Conservation (phyloP, 2,888 invertebrate genomes). For the Acanthosepion lycidas region DNA sequence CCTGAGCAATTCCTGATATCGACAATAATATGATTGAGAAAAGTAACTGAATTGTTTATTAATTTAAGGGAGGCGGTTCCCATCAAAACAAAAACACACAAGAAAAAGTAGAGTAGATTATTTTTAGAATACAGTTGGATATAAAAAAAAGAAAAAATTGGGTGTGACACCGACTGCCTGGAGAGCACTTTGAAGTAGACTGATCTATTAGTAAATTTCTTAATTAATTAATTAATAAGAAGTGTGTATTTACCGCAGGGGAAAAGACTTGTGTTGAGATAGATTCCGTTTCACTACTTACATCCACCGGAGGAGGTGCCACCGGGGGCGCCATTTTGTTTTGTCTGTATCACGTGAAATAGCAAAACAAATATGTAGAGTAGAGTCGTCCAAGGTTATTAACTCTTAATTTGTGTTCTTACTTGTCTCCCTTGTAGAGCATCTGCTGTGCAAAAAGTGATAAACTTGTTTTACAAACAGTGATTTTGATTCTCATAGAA, state of each 20-base stretch:
- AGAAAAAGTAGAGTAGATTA: neutral
- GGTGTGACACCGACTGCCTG: neutral
- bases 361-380: neutral
- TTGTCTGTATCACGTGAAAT: slow-evolving; percentile 57
- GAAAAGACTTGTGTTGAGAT: neutral
- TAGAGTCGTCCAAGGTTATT: neutral
- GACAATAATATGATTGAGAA: neutral
- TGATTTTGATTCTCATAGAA: too few relatives aligned
- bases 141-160: neutral
- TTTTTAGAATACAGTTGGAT: neutral
- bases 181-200: neutral
- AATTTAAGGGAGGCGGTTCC: neutral
- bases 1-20: neutral
- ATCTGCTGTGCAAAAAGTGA: too few relatives aligned
- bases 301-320: slow-evolving; percentile 54
- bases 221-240: neutral
- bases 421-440: neutral
- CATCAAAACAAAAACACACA: neutral
- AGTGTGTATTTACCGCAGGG: neutral
- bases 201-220: neutral
- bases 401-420: neutral
- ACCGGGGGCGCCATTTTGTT: slow-evolving; percentile 61
- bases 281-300: neutral
- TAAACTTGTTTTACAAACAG: too few relatives aligned
- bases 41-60: too few relatives aligned